Conservation (phyloP, 2,888 invertebrate species). For the Tribolium freemani region DNA sequence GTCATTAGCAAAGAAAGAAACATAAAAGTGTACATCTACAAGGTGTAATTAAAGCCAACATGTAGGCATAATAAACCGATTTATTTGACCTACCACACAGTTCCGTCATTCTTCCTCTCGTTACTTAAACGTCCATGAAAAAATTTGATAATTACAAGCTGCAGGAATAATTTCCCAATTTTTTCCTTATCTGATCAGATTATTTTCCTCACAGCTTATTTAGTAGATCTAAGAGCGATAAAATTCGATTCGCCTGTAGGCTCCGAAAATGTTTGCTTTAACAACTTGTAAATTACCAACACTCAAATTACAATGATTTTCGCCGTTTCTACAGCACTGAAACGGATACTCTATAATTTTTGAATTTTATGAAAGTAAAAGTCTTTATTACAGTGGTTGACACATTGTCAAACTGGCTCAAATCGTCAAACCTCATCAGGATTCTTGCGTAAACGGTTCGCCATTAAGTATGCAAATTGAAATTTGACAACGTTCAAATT, state of each 20-base stretch:
- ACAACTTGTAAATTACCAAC: background rate
- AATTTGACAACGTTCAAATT: constrained; percentile 2
- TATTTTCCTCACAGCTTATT: background rate
- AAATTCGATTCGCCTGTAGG: background rate
- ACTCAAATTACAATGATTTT: background rate
- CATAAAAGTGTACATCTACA: background rate
- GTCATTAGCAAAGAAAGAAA: background rate
- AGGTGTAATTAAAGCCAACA: background rate
- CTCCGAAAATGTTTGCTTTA: background rate
- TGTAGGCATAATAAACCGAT: background rate
- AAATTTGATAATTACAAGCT: background rate
- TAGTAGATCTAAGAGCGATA: background rate
- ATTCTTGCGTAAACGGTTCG: constrained; percentile 7
- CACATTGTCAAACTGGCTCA: background rate
- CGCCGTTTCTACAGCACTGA: background rate
- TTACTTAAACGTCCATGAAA: background rate
- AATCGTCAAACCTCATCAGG: background rate
- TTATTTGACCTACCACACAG: background rate
- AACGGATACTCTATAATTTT: background rate
- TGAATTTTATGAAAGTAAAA: background rate
- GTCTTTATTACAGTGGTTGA: background rate
- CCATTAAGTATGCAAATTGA: constrained; percentile 5
- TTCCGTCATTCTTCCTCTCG: background rate
- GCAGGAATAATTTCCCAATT: background rate
- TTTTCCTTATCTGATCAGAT: background rate